Evolutionary conservation across 2,797 vertebrate genomes (phyloP).

Genomic region (Triplophysa yarkandensis): DNA sequence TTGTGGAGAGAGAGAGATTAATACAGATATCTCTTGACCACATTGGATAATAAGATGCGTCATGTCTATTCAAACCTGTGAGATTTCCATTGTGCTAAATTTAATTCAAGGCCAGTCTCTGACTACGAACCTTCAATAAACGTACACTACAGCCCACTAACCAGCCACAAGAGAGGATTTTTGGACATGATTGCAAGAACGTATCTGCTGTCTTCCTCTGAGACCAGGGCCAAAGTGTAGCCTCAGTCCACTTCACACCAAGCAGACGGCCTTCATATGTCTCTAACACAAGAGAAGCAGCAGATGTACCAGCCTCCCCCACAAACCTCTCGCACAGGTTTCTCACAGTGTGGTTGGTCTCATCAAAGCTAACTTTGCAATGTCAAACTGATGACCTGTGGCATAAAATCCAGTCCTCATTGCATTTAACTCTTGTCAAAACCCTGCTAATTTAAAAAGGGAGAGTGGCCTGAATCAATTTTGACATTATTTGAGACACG

Average conservation of each 20-base stretch:
- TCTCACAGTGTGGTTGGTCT: constrained; percentile 47
- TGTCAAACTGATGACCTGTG: neutral
- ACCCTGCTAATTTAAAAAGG: neutral
- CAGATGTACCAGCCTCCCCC: neutral
- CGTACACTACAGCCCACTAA: neutral
- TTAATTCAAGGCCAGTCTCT: constrained; percentile 4
- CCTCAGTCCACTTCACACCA: constrained; percentile 41
- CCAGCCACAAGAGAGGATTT: constrained; percentile 19
- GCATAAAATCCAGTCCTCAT: neutral
- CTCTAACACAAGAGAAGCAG: constrained; percentile 13
- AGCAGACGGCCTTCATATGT: constrained; percentile 4
- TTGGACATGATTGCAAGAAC: constrained; percentile 39
- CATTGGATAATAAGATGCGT: constrained; percentile 4
- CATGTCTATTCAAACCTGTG: neutral
- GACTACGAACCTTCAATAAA: neutral
- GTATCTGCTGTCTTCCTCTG: constrained; percentile 22
- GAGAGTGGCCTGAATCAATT: too few relatives aligned
- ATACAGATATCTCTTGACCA: neutral
- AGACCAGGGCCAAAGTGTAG: constrained; percentile 39
- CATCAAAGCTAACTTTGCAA: constrained; percentile 63
- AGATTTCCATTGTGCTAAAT: neutral
- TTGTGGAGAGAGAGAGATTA: constrained; percentile 1
- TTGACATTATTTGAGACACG: too few relatives aligned
- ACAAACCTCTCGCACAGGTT: constrained; percentile 10
- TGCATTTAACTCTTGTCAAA: neutral